Base-by-base conservation (phyloP, 2,888 invertebrate species). In the Saturnia pavonia region DNA sequence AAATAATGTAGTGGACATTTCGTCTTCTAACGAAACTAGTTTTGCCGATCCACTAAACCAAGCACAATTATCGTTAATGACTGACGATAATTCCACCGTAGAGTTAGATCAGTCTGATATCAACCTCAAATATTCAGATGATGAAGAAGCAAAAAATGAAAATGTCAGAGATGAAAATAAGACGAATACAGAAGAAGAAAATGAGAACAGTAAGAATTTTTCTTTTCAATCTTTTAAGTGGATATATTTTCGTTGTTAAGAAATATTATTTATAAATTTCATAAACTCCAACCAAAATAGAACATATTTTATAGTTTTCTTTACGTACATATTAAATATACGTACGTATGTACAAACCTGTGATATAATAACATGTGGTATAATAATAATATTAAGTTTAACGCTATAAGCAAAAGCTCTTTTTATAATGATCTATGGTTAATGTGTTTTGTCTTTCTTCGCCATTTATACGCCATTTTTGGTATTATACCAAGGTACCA, bases 21-120 rank as follows among this genome's bases (percentile, higher is more conserved):
- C 70, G 72, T 69, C 25, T 43, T 57, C 71, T 34, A 69, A 54
- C 66, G 70, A 74, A 48, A 66, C 19, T 42, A 72, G 69, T 6
- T 71, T 72, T 1, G 73, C 69, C n/a, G 87, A 91, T 80, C 83
- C 84, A 16, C 76, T 88, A 40, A 86, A 87, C 70, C 88, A 87
- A 78, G 88, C 81, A 25, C 86, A 87, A 45, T 75, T 85, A 14
- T 94, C 94, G 0, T 75, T 93, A 57, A 76, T 93, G 51, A 92
- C 93, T 45, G 93, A 94, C 75, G 94, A 94, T 78, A 89, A 88
- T 74, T 92, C 92, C 1, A 74, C 77, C 4, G 66, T 72, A 2
- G 83, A 81, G 25, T 85, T 88, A 0, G 89, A 91, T 71, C 80
- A 85, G 25, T 85, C 88, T 1, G 84, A 85, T 72, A 70, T 87